phyloP scores from a whole-genome alignment of 2,113 vertebrate genomes.

The Stigmatopora argus region DNA sequence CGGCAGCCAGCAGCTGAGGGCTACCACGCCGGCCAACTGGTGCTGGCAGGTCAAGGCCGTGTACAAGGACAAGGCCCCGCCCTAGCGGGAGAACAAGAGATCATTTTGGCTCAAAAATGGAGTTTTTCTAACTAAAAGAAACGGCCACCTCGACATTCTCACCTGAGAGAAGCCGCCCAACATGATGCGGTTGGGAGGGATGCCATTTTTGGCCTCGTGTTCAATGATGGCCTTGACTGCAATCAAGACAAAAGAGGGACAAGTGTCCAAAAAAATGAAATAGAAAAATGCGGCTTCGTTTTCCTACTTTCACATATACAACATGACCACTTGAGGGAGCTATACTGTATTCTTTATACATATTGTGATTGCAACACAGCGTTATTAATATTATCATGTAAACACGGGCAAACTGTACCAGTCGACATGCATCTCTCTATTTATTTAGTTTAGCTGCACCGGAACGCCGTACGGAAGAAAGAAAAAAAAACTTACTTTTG shows the following conservation, averaged over 20 bases:
- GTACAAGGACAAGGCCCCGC: slow-evolving; percentile 92
- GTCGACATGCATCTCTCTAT: too few species aligned
- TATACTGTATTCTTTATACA: neutral
- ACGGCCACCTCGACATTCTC: slow-evolving; percentile 30
- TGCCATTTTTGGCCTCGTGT: slow-evolving; percentile 92
- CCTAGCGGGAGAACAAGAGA: slow-evolving; percentile 65
- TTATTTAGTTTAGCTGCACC: too few species aligned
- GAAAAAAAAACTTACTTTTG: slow-evolving; percentile 75
- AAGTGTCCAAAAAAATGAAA: neutral
- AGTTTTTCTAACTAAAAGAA: too few species aligned
- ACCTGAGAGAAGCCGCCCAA: slow-evolving; percentile 98
- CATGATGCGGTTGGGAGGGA: slow-evolving; percentile 88
- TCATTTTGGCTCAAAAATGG: too few species aligned
- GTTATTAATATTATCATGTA: too few species aligned
- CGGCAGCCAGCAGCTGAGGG: slow-evolving; percentile 95
- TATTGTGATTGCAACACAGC: neutral
- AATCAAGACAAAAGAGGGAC: slow-evolving; percentile 8
- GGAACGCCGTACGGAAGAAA: too few species aligned
- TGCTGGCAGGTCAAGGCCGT: slow-evolving; percentile 92
- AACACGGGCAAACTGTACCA: too few species aligned
- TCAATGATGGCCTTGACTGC: slow-evolving; percentile 96
- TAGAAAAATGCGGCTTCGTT: neutral
- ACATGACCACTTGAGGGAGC: slow-evolving; percentile 10
- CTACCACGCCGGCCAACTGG: slow-evolving; percentile 89
- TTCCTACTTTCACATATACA: neutral